Conservation (phyloP, 2,113 vertebrate genomes). For the Tichodroma muraria region DNA sequence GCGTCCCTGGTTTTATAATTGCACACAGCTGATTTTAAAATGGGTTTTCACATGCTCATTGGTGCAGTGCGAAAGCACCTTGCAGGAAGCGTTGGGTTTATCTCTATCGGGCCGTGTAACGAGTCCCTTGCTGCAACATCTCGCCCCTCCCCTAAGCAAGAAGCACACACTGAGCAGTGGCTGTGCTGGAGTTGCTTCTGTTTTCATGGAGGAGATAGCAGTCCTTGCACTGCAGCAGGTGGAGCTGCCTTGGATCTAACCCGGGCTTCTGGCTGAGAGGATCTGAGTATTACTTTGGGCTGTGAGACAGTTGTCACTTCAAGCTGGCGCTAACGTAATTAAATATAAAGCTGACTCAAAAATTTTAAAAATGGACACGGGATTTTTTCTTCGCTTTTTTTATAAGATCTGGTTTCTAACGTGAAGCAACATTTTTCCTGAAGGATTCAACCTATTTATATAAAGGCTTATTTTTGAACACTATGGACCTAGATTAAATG, state of each 20-base stretch:
- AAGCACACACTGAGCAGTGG: not conserved
- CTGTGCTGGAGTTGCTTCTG: constrained; percentile 38
- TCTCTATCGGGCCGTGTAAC: constrained; percentile 11
- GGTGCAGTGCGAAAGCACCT: constrained; percentile 59
- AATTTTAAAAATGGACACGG: constrained; percentile 25
- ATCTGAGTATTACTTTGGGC: not conserved
- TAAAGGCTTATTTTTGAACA: constrained; percentile 57
- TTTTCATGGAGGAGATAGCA: constrained; percentile 33
- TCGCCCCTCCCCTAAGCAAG: constrained; percentile 51
- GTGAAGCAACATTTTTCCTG: not conserved
- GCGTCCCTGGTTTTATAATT: not conserved
- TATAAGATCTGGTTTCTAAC: constrained; percentile 3
- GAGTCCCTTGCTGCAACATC: constrained; percentile 63
- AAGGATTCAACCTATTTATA: constrained; percentile 31
- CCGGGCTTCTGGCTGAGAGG: not conserved
- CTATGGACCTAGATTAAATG: constrained; percentile 82
- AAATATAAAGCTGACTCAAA: not conserved
- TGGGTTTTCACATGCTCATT: constrained; percentile 14
- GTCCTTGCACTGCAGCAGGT: constrained; percentile 60
- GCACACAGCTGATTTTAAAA: not conserved
- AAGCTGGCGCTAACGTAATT: not conserved
- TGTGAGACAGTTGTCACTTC: not conserved
- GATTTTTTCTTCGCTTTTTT: constrained; percentile 8
- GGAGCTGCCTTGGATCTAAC: constrained; percentile 39
- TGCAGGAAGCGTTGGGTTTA: not conserved